phyloP scores from a whole-genome alignment of 2,888 invertebrate species.

The Lochmaea capreae region DNA sequence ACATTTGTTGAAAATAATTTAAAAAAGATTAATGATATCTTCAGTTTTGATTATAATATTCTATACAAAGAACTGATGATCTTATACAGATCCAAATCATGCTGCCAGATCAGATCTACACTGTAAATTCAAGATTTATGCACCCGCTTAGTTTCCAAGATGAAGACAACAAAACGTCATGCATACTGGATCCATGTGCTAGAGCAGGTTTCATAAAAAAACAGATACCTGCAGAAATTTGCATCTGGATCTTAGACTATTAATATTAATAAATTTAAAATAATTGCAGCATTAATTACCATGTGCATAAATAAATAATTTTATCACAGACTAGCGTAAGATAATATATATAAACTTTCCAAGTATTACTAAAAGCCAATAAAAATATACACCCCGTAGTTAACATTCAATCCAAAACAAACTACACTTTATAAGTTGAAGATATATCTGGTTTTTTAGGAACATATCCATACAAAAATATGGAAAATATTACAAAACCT shows the following conservation, averaged over 20 bases:
- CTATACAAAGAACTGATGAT: too few relatives aligned
- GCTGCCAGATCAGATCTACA: too few relatives aligned
- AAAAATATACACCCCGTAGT: background rate
- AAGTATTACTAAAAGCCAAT: background rate
- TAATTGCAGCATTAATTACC: background rate
- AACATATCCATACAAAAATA: slow-evolving; percentile 91
- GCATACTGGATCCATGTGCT: too few relatives aligned
- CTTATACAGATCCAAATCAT: too few relatives aligned
- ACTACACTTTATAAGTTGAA: slow-evolving; percentile 54
- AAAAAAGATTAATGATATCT: too few relatives aligned
- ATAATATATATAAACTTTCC: background rate
- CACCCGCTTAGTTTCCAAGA: too few relatives aligned
- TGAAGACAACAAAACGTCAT: too few relatives aligned
- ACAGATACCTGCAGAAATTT: too few relatives aligned
- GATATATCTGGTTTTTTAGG: slow-evolving; percentile 64
- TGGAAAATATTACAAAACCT: slow-evolving; percentile 88
- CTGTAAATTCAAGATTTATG: too few relatives aligned
- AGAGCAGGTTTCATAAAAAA: too few relatives aligned
- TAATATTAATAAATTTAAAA: background rate
- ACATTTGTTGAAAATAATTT: too few relatives aligned
- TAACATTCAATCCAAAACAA: slow-evolving; percentile 13
- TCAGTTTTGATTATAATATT: too few relatives aligned
- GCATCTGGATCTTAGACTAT: background rate
- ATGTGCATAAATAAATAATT: background rate
- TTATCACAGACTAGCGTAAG: background rate